Evolutionary conservation across 2,888 invertebrate genomes (phyloP).

Genomic region (Hofmannophila pseudospretella): DNA sequence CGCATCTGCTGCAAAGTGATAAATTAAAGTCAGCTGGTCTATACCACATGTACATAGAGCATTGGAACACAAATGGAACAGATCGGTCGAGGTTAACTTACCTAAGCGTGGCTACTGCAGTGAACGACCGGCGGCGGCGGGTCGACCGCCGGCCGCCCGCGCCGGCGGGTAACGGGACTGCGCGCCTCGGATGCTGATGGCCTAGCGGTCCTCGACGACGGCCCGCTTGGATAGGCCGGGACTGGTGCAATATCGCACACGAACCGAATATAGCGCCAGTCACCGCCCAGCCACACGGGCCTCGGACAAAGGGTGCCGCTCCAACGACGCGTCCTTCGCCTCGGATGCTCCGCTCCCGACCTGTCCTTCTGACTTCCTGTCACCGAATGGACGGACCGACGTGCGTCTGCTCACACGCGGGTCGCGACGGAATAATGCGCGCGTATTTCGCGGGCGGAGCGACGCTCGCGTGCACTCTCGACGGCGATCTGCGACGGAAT

Average conservation of each 20-base stretch:
- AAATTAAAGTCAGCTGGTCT: neutral
- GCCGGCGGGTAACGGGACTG: slow-evolving; percentile 73
- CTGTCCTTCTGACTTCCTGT: neutral
- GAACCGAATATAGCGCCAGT: slow-evolving; percentile 74
- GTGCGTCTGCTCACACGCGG: slow-evolving; percentile 17
- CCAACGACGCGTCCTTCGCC: slow-evolving; percentile 30
- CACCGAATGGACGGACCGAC: neutral
- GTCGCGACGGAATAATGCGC: slow-evolving; percentile 47
- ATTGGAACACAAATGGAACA: neutral
- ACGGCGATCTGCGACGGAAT: slow-evolving; percentile 52
- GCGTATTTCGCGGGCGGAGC: slow-evolving; percentile 33
- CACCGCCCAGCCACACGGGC: slow-evolving; percentile 74
- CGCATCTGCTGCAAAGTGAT: neutral
- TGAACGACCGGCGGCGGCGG: slow-evolving; percentile 53
- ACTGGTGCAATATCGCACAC: slow-evolving; percentile 76
- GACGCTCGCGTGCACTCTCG: slow-evolving; percentile 31
- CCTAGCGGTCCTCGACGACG: slow-evolving; percentile 65
- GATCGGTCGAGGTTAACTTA: neutral
- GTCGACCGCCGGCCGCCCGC: slow-evolving; percentile 35
- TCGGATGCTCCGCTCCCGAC: slow-evolving; percentile 11
- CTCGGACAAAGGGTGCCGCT: slow-evolving; percentile 62
- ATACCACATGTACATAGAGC: neutral
- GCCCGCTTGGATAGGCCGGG: slow-evolving; percentile 78
- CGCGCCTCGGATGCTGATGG: slow-evolving; percentile 70
- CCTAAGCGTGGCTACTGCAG: slow-evolving; percentile 69